Base-by-base conservation (phyloP, 2,888 invertebrate species). In the Tinea trinotella region DNA sequence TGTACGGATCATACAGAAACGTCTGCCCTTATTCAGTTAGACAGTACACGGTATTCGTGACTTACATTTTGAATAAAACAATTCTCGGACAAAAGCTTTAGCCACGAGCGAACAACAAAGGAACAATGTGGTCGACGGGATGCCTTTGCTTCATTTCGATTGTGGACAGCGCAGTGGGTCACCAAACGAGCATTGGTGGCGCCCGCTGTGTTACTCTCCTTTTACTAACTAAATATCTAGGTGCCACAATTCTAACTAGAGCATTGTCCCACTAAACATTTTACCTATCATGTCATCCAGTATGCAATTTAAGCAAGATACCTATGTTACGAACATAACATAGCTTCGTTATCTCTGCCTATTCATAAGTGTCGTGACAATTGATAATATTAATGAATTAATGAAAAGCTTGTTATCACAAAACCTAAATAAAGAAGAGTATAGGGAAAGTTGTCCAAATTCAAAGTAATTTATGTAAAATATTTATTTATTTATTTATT, bases 61-160 rank as follows among this genome's bases (percentile, higher is more conserved):
- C 85, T 84, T 79, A 84, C 79, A 83, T 83, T 80, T 78, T 64
- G 78, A 80, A 80, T 79, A 80, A 82, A 83, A 84, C 84, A 83
- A 82, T 83, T 75, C 81, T 76, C 73, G 76, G 77, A 84, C 84
- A 84, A 83, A 83, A 80, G 78, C 74, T 71, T 71, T 72, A 76
- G 75, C 75, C 83, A 82, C 79, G 74, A 71, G 70, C 69, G 65
- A 64, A 67, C 67, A 73, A 85, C 81, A 81, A 82, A 80, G 79
- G 78, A 78, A 79, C 81, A 77, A 78, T 79, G 71, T 74, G 64
- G 68, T 64, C 66, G 69, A 68, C 66, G 65, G 65, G 65, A 82
- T 76, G 74, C 77, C 76, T 77, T 78, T 74, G 76, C 74, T 70
- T 76, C 79, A 76, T 78, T 80, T 75, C 75, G 70, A 77, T 76